Base-by-base conservation (phyloP, 2,888 invertebrate species). In the Chesias legatella region DNA sequence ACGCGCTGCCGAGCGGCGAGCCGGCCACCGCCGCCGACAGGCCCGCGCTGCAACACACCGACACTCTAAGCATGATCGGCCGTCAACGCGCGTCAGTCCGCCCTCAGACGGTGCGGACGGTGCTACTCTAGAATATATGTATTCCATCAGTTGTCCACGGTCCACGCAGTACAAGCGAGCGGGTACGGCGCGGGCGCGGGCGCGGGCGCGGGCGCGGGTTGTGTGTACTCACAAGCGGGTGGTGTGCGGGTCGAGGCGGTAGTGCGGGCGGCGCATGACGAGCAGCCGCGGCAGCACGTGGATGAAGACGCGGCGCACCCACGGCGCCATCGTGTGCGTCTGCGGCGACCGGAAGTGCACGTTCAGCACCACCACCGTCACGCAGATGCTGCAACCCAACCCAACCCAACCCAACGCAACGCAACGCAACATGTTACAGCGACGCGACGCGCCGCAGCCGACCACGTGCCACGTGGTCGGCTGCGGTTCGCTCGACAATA, bases 271-370 rank as follows among this genome's bases (percentile, higher is more conserved):
- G 67, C 96, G 92, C 96, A 98, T 98, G 67, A 96, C 95, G 67
- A 98, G 90, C 71, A 98, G 91, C 61, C 96, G 92, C 63, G 98
- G 98, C 81, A 98, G 91, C 78, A 98, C 95, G 90, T 98, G 97
- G 72, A 98, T 96, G 91, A 98, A 98, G 67, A 99, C 94, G 58
- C 95, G 92, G 56, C 96, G 94, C 67, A 98, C 96, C 98, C 98
- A 98, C 37, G 95, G 96, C 52, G 98, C 95, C 98, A 99, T 98
- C 58, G 95, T 94, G 90, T 98, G 98, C 53, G 98, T 99, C 83
- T 98, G 96, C 54, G 98, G 98, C 58, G 97, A 98, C 44, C 99
- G 95, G 90, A 98, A 98, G 91, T 98, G 98, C 65, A 98, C 96
- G 90, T 98, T 98, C 68, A 98, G 91, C 66, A 98, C 98, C 73